These are phyloP conservation scores for Holocentrus rufus DNA, from an alignment of 2,797 vertebrate species.

Conservation along the genomic window DNA sequence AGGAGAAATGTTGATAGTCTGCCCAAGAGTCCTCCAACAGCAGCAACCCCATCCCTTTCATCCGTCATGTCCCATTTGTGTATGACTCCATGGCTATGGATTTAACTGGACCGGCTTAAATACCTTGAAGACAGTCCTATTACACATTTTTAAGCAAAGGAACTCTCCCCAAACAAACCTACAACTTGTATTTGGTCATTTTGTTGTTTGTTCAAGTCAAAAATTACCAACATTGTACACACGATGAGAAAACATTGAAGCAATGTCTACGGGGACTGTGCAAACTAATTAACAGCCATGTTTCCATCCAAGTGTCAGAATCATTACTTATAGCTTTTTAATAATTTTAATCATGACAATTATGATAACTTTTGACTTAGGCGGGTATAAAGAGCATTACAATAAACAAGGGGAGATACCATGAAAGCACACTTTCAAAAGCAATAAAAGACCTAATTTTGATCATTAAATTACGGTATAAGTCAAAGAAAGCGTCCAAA, in stretches of 20 bases:
- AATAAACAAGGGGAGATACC: too few relatives aligned
- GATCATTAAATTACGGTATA: too few relatives aligned
- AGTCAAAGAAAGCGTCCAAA: too few relatives aligned
- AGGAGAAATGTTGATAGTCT: slow-evolving; percentile 69
- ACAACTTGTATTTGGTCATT: slow-evolving; percentile 26
- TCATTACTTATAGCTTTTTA: slow-evolving; percentile 9
- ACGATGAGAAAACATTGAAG: slow-evolving; percentile 14
- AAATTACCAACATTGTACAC: slow-evolving; percentile 38
- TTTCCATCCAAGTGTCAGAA: slow-evolving; percentile 46
- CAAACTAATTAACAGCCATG: slow-evolving; percentile 38
- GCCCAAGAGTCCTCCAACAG: slow-evolving; percentile 65
- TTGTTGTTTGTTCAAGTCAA: slow-evolving; percentile 16
- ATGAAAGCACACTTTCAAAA: too few relatives aligned
- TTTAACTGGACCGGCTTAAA: slow-evolving; percentile 51
- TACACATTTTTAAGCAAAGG: slow-evolving; percentile 41
- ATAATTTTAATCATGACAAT: too few relatives aligned
- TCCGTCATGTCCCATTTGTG: slow-evolving; percentile 63
- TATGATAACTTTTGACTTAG: too few relatives aligned
- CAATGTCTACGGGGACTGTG: slow-evolving; percentile 40
- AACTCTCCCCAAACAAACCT: background rate
- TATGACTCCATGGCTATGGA: slow-evolving; percentile 42
- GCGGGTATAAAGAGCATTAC: too few relatives aligned
- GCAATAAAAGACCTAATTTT: too few relatives aligned
- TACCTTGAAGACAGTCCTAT: slow-evolving; percentile 40
- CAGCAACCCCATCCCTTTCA: slow-evolving; percentile 67